Percentiles rank a stretch among this genome's conserved stretches.
Evolutionary conservation across 1,140 invertebrate genomes (phyloP).

Genomic region (Danaus plexippus): DNA sequence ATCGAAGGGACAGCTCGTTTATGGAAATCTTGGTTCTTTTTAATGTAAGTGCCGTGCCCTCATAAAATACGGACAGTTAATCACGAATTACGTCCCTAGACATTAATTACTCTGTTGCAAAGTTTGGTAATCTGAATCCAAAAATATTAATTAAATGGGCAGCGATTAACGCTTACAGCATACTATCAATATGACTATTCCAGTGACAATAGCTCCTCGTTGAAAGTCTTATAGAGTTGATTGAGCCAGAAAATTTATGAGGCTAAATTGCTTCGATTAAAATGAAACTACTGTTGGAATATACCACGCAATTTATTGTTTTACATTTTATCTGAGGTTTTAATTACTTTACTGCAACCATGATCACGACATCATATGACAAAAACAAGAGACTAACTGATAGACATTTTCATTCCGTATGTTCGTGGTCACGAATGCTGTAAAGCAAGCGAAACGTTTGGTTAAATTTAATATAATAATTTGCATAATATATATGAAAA

Average conservation of each 20-base stretch:
- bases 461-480: no score
- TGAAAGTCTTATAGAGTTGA: slow-evolving; percentile 9
- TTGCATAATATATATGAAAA: no score
- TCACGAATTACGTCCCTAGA: slow-evolving; percentile 19
- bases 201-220: slow-evolving; percentile 16
- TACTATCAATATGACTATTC: slow-evolving; percentile 34
- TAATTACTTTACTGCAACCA: no score
- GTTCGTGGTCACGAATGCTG: no score
- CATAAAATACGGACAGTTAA: slow-evolving; percentile 17
- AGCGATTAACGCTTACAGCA: slow-evolving; percentile 17
- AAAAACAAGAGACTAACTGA: no score
- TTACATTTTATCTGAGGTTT: no score
- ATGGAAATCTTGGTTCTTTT: slow-evolving; percentile 12
- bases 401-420: no score
- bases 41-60: slow-evolving; percentile 9
- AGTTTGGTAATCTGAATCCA: slow-evolving; percentile 19
- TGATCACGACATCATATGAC: no score
- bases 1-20: slow-evolving; percentile 5
- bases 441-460: no score
- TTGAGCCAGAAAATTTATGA: slow-evolving; percentile 10
- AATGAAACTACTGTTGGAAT: no score
- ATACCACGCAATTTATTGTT: no score
- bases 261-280: no score
- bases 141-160: slow-evolving; percentile 20
- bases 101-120: slow-evolving; percentile 20